Base-by-base conservation (phyloP, 1,140 invertebrate species). In the Diachasma alloeum region DNA sequence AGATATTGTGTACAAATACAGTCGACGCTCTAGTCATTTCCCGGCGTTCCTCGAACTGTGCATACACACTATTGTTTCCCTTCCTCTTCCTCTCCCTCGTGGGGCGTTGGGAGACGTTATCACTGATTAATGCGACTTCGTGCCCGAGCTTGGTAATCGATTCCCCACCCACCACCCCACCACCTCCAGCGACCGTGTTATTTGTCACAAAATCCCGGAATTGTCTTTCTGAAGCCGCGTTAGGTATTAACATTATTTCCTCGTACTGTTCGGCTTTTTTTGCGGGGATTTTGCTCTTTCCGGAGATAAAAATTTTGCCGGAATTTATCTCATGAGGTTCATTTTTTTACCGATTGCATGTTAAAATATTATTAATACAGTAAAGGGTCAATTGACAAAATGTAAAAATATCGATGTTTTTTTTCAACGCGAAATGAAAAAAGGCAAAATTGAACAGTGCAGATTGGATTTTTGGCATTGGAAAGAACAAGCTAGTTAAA, bases 61-160 rank as follows among this genome's bases (percentile, higher is more conserved):
- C 26, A 68, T 39, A 68, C 66, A 68, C 66, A 68, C 66, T 37
- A 68, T 68, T 68, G 66, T 68, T n/a, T 37, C 36, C 36, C 19
- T 11, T 15, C 59, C 19, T 10, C 24, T 63, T 63, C 24, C 22
- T 63, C 59, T 26, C 15, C 11, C 59, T 6, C 22, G 24, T 19
- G 15, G 66, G 31, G 66, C 36, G 66, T 68, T 68, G 66, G 66
- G 36, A 69, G 44, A 73, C 76, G 76, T 78, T 74, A 78, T 78
- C 76, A 44, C 76, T 78, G 76, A 78, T 78, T 78, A 74, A 78
- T 78, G 76, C 67, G 53, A 63, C 68, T 42, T 70, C 36, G 66
- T 75, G 66, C 56, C 42, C 67, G n/a, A 39, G 66, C 42, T 26
- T 69, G 17, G 44, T 75, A 70, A 75, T 75, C 74, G 74, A 75